Percentiles rank a stretch among this genome's conserved stretches.
Conservation (phyloP, 2,797 vertebrate genomes). For the Gymnoscopelus microlampas region DNA sequence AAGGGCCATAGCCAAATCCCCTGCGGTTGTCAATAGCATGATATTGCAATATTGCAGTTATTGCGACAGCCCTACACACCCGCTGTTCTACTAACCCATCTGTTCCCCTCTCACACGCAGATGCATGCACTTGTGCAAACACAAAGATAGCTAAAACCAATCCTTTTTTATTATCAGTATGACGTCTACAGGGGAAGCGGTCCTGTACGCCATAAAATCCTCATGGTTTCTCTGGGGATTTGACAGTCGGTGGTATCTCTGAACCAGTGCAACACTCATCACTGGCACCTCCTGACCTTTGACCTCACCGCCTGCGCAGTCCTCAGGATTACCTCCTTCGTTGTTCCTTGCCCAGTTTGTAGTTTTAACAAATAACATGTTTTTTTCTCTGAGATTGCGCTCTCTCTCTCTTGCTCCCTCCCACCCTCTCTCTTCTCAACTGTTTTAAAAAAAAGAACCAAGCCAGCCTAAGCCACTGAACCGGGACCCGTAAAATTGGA, state of each 20-base stretch:
- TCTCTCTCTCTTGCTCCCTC: not conserved
- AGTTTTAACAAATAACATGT: conserved; percentile 14
- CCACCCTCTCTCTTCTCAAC: not conserved
- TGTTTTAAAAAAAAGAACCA: conserved; percentile 45
- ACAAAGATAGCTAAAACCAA: no score
- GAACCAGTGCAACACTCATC: not conserved
- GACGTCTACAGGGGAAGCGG: no score
- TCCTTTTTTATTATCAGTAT: no score
- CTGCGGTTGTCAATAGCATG: no score
- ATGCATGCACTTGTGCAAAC: no score
- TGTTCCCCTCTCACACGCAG: no score
- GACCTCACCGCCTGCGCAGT: not conserved
- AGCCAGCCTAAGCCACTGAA: conserved; percentile 42
- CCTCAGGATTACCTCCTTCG: not conserved
- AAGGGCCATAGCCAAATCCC: no score
- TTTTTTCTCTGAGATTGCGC: not conserved
- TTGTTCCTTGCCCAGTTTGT: not conserved
- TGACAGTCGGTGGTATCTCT: not conserved
- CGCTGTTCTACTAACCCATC: no score
- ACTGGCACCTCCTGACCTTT: conserved; percentile 8
- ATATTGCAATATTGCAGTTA: no score
- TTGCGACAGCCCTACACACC: no score
- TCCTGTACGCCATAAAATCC: no score
- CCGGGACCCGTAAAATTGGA: conserved; percentile 65
- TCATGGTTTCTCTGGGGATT: not conserved